Conservation (phyloP, 2,888 invertebrate genomes). For the Sesia apiformis region DNA sequence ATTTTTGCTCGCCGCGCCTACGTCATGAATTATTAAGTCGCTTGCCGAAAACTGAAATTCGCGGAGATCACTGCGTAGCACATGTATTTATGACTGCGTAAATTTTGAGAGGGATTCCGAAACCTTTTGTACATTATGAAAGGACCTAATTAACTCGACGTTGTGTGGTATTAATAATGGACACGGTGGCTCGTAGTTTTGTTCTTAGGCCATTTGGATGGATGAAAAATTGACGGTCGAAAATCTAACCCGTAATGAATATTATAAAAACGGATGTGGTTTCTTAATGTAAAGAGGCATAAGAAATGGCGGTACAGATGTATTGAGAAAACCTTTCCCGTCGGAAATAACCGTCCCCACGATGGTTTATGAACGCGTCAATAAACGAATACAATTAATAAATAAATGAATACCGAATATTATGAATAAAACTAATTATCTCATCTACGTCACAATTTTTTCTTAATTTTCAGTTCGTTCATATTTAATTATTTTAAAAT, state of each 20-base stretch:
- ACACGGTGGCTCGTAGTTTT: conserved; percentile 22
- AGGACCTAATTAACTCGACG: conserved; percentile 63
- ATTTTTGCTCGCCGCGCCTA: conserved; percentile 56
- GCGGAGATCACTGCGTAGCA: conserved; percentile 43
- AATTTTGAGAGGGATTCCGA: conserved; percentile 58
- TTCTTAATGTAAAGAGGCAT: background rate
- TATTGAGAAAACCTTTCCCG: no score
- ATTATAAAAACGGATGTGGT: background rate
- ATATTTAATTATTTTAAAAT: no score
- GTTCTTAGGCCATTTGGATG: conserved; percentile 15
- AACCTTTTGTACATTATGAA: conserved; percentile 68
- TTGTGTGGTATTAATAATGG: conserved; percentile 30
- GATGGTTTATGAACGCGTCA: no score
- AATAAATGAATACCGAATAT: no score
- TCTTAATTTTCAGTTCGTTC: no score
- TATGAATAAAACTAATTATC: no score
- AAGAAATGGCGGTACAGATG: no score
- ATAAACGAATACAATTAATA: no score
- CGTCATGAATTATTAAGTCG: conserved; percentile 43
- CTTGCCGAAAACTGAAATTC: conserved; percentile 69
- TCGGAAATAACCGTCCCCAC: no score
- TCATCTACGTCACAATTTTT: no score
- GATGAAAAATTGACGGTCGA: conserved; percentile 5
- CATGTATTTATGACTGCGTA: conserved; percentile 60
- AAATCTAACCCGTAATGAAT: background rate